Base-by-base conservation (phyloP, 2,888 invertebrate species). In the Ormyrus nitidulus region DNA sequence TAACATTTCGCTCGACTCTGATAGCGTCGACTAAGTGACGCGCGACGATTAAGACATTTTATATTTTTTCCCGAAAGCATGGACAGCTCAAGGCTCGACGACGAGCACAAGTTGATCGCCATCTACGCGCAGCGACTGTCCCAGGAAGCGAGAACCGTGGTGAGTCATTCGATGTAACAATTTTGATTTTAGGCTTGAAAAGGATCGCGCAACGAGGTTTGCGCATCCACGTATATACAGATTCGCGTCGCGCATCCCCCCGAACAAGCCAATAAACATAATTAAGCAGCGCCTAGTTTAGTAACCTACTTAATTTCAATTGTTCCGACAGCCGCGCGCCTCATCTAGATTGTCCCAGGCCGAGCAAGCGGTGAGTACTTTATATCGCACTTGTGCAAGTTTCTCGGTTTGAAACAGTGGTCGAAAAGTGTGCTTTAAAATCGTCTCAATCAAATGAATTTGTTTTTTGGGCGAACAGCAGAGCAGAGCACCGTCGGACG, bases 41-140 rank as follows among this genome's bases (percentile, higher is more conserved):
- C 34, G 0, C 4, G 0, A 3, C 3, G 34, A 34, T 34, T 34
- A 34, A 34, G 4, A 4, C 0, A 79, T 80, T 76, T 82, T 82
- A 71, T 79, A 75, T 51, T 34, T 9, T 34, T 72, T 51, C 64
- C 6, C 9, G 34, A 9, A 49, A 89, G 89, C 84, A 89, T 90
- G 86, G 89, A 90, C 83, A 89, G 88, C 83, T 89, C 90, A 79
- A 87, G 90, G 83, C 83, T 90, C 56, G 98, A 98, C 90, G 99
- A 99, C 90, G 99, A 99, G 89, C 99, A 99, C 91, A 94, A 98
- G 81, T 93, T 99, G 82, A 99, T 99, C 89, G 99, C 99, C 64
- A 93, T 98, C 87, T 99, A 99, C 91, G 98, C 99, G 3, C 98
- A 98, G 8, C 93, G 98, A 85, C 92, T 99, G 80, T 98, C 99